Evolutionary conservation across 2,113 vertebrate species (phyloP).

Genomic region (Nibea coibor): DNA sequence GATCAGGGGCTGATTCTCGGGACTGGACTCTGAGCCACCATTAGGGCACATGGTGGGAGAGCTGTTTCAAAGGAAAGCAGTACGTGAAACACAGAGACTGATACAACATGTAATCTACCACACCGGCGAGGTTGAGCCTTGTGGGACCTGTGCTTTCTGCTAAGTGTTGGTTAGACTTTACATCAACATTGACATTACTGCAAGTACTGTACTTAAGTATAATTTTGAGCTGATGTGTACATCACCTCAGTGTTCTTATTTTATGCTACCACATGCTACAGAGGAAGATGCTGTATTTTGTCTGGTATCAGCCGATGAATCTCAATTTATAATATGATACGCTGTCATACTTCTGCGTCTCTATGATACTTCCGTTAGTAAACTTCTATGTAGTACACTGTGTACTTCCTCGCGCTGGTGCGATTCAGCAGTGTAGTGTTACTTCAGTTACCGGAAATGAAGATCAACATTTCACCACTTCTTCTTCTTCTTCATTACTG

Average conservation of each 20-base stretch:
- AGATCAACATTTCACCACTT: too few species aligned
- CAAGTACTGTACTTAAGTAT: neutral
- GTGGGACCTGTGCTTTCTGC: neutral
- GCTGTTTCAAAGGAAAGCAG: constrained; percentile 36
- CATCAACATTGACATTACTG: neutral
- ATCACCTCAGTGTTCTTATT: neutral
- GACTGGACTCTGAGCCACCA: constrained; percentile 40
- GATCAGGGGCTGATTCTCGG: constrained; percentile 69
- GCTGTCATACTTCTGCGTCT: too few species aligned
- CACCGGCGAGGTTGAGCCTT: neutral
- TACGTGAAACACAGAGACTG: constrained; percentile 6
- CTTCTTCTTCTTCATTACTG: too few species aligned
- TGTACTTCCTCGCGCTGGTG: too few species aligned
- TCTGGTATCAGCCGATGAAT: too few species aligned
- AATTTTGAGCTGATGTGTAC: neutral
- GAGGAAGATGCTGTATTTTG: neutral
- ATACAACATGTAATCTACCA: too few species aligned
- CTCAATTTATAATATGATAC: too few species aligned
- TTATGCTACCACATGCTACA: neutral
- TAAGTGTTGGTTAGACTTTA: neutral
- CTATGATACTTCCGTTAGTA: too few species aligned
- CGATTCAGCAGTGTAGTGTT: too few species aligned
- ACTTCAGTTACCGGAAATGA: too few species aligned
- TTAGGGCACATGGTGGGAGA: constrained; percentile 15
- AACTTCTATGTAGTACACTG: too few species aligned